Conservation (phyloP, 2,888 invertebrate genomes). For the Dexiosoma caninum region DNA sequence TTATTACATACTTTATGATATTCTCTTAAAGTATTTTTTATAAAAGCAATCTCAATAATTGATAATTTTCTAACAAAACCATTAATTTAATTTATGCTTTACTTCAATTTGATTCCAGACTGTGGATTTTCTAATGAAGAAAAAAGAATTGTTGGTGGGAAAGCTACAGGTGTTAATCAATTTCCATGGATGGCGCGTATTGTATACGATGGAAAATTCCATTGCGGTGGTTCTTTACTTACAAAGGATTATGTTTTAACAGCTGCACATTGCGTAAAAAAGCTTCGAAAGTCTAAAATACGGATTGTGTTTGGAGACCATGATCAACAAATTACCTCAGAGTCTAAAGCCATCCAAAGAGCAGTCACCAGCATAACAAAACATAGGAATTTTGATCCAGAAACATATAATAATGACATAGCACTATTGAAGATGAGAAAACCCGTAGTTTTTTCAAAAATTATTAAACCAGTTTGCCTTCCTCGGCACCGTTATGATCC, state of each 20-base stretch:
- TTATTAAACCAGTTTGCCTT: constrained; percentile 84
- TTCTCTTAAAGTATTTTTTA: too few species aligned
- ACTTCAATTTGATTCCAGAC: constrained; percentile 79
- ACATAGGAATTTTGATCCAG: constrained; percentile 89
- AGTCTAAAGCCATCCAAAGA: constrained; percentile 88
- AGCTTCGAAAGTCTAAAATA: constrained; percentile 88
- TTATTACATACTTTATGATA: too few species aligned
- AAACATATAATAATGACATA: constrained; percentile 92
- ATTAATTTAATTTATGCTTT: too few species aligned
- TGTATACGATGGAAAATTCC: constrained; percentile 92
- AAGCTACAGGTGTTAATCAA: constrained; percentile 88
- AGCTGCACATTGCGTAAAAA: constrained; percentile 90
- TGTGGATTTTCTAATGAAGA: constrained; percentile 91
- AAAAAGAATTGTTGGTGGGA: constrained; percentile 90
- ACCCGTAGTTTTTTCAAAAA: constrained; percentile 84
- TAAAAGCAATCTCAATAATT: too few species aligned
- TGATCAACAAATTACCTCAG: constrained; percentile 88
- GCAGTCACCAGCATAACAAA: constrained; percentile 87
- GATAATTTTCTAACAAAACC: too few species aligned
- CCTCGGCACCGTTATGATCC: constrained; percentile 80
- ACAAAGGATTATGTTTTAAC: constrained; percentile 91
- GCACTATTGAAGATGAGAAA: constrained; percentile 87
- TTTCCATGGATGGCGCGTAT: constrained; percentile 93
- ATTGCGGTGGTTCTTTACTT: constrained; percentile 90
- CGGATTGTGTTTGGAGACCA: constrained; percentile 90